These are phyloP conservation scores for Blastomussa wellsi DNA, from an alignment of 92 coral and sea anemone species.

Conservation along the genomic window DNA sequence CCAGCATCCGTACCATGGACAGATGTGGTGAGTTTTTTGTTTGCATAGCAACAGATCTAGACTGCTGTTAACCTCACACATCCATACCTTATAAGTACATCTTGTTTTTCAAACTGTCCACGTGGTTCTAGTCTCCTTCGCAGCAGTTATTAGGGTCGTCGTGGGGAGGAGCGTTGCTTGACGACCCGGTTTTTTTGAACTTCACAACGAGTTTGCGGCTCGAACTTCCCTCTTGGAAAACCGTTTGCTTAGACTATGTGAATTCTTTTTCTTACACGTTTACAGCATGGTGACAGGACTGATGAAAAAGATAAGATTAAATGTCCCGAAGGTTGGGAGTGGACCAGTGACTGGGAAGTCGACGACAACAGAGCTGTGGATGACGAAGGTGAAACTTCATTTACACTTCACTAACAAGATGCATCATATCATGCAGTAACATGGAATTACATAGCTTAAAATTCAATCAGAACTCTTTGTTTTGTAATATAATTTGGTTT, in stretches of 20 bases:
- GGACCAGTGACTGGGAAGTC: slow-evolving; percentile 88
- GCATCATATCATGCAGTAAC: neutral
- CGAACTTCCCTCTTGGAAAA: too few relatives aligned
- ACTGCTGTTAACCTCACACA: too few relatives aligned
- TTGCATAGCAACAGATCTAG: too few relatives aligned
- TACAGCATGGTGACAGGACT: slow-evolving; percentile 76
- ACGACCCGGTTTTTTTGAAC: neutral
- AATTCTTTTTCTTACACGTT: neutral
- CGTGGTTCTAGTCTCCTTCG: neutral
- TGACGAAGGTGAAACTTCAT: slow-evolving; percentile 64
- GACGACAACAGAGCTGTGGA: slow-evolving; percentile 94
- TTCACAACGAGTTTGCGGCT: too few relatives aligned
- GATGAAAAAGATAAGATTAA: slow-evolving; percentile 63
- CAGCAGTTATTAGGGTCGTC: too few relatives aligned
- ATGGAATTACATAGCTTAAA: neutral
- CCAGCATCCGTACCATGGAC: slow-evolving; percentile 90
- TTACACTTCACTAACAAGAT: too few relatives aligned
- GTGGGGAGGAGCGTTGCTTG: too few relatives aligned
- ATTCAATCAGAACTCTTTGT: too few relatives aligned
- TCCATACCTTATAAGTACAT: neutral
- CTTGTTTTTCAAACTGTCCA: neutral
- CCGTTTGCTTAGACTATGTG: neutral
- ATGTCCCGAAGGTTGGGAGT: slow-evolving; percentile 95
- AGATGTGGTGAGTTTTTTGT: slow-evolving; percentile 69
- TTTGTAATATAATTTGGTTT: too few relatives aligned